Percentiles rank a stretch among this genome's conserved stretches.
phyloP scores from a whole-genome alignment of 1,140 invertebrate genomes.

The Cardiocondyla obscurior region DNA sequence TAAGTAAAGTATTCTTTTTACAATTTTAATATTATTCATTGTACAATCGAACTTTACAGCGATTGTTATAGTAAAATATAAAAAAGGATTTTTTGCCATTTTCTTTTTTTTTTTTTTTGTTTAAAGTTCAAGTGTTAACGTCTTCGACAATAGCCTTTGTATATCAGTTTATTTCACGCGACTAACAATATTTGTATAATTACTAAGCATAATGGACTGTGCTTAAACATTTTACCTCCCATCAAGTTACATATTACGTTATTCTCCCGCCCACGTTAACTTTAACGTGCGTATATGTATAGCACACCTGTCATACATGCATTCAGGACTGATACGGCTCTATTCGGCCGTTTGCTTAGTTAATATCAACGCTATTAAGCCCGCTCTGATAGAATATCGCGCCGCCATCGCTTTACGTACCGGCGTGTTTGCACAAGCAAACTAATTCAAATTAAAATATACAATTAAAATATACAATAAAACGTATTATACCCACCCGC shows the following conservation, averaged over 20 bases:
- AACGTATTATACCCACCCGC: no score
- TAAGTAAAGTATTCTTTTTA: no score
- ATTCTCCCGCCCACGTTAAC: conserved; percentile 43
- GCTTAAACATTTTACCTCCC: conserved; percentile 53
- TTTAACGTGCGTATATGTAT: conserved; percentile 38
- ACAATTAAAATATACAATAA: no score
- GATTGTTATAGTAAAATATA: not conserved
- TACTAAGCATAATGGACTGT: conserved; percentile 41
- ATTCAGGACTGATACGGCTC: conserved; percentile 64
- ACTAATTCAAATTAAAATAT: conserved; percentile 63
- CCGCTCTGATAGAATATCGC: conserved; percentile 67
- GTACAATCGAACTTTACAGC: not conserved
- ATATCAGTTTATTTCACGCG: conserved; percentile 16
- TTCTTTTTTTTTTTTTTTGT: not conserved
- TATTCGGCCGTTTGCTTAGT: conserved; percentile 71
- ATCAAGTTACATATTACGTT: conserved; percentile 24
- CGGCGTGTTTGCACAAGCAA: conserved; percentile 38
- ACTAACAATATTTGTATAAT: conserved; percentile 59
- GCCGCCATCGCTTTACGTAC: conserved; percentile 30
- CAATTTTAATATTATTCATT: not conserved
- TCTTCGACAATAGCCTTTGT: not conserved
- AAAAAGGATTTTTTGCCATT: not conserved
- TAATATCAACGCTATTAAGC: conserved; percentile 74
- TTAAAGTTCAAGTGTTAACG: not conserved
- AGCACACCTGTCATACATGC: conserved; percentile 24